These are phyloP conservation scores for Siniperca undulata DNA, from an alignment of 2,797 vertebrate species.

Conservation along the genomic window DNA sequence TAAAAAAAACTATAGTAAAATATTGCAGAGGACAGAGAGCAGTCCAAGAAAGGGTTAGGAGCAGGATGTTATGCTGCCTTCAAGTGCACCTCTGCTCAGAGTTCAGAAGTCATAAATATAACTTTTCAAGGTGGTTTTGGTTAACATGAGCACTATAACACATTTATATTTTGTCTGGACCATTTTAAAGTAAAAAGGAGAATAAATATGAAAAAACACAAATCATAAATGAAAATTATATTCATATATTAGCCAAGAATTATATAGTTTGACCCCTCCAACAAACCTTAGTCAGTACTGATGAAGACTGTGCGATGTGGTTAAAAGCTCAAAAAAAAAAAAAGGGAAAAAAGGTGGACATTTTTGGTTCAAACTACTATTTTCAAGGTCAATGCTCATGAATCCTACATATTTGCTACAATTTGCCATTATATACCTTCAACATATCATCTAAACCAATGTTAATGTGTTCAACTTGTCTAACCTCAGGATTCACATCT, in stretches of 20 bases:
- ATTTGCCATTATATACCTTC: neutral
- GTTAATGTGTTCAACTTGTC: neutral
- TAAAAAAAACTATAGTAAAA: slow-evolving; percentile 29
- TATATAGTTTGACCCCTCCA: neutral
- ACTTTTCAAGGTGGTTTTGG: slow-evolving; percentile 33
- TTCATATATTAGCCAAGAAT: neutral
- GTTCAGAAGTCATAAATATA: slow-evolving; percentile 18
- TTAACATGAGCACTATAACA: slow-evolving; percentile 5
- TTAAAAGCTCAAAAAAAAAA: neutral
- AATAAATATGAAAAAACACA: neutral
- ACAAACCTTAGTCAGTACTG: neutral
- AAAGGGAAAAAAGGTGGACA: no score
- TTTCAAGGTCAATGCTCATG: neutral
- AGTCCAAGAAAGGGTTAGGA: slow-evolving; percentile 12
- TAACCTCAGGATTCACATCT: neutral
- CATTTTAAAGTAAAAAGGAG: neutral
- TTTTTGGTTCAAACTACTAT: no score
- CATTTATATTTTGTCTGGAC: neutral
- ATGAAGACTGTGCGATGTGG: neutral
- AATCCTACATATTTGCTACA: neutral
- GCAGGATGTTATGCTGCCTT: slow-evolving; percentile 30
- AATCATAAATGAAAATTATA: neutral
- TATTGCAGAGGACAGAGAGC: slow-evolving; percentile 30
- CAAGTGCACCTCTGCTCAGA: slow-evolving; percentile 3
- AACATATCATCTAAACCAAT: neutral